Conservation (phyloP, 2,888 invertebrate genomes). For the Campaea margaritaria region DNA sequence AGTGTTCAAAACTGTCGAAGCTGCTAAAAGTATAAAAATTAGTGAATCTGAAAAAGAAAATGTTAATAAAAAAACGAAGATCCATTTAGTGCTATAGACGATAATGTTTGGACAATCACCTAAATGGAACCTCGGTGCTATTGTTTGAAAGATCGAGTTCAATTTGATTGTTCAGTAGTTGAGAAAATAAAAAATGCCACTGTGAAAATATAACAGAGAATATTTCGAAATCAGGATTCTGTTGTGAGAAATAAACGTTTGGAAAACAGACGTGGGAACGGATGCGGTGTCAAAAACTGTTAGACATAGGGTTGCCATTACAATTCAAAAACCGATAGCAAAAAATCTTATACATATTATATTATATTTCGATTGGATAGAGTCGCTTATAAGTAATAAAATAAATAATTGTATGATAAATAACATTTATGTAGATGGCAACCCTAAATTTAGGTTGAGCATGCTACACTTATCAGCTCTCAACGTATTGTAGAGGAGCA, state of each 20-base stretch:
- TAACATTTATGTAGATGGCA: slow-evolving; percentile 13
- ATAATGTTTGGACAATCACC: slow-evolving; percentile 38
- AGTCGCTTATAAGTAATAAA: neutral
- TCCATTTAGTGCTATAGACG: slow-evolving; percentile 33
- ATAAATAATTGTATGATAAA: neutral
- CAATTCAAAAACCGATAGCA: neutral
- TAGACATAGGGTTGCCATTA: slow-evolving; percentile 17
- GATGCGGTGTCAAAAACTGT: slow-evolving; percentile 4
- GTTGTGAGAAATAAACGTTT: slow-evolving; percentile 24
- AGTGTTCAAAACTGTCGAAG: slow-evolving; percentile 38
- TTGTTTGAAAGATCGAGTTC: slow-evolving; percentile 37
- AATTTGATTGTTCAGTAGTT: slow-evolving; percentile 36
- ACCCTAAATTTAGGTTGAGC: slow-evolving; percentile 26
- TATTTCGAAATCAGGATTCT: slow-evolving; percentile 26
- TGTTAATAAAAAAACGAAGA: slow-evolving; percentile 35
- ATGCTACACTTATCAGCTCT: slow-evolving; percentile 40
- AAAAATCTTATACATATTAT: neutral
- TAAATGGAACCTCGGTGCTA: slow-evolving; percentile 39
- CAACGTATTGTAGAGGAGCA: slow-evolving; percentile 42
- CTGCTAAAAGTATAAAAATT: slow-evolving; percentile 40
- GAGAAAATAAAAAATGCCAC: slow-evolving; percentile 28
- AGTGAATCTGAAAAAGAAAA: slow-evolving; percentile 45
- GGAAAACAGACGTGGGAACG: slow-evolving; percentile 13
- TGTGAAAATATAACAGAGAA: slow-evolving; percentile 30
- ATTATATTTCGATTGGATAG: too few relatives aligned